Percentiles rank a stretch among this genome's conserved stretches.
Evolutionary conservation across 2,888 invertebrate species (phyloP).

Genomic region (Platerodrilus igneus): DNA sequence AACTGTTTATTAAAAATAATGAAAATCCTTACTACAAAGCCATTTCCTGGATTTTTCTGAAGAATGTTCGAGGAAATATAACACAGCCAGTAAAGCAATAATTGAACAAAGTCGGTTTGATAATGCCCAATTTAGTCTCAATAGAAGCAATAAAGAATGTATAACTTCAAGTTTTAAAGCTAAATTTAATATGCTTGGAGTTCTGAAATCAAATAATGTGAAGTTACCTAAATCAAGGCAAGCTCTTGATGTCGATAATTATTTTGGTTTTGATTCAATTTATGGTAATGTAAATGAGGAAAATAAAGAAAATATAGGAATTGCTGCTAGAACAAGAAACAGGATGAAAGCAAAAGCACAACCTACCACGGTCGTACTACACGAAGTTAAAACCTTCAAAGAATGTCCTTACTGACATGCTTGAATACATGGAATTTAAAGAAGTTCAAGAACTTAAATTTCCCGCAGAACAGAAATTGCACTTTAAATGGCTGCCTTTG

Average conservation of each 20-base stretch:
- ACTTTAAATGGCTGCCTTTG: conserved; percentile 15
- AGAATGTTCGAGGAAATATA: too few relatives aligned
- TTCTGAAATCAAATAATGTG: too few relatives aligned
- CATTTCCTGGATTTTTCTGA: conserved; percentile 25
- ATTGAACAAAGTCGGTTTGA: too few relatives aligned
- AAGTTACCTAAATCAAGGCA: too few relatives aligned
- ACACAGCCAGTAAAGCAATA: too few relatives aligned
- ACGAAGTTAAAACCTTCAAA: conserved; percentile 12
- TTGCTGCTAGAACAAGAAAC: conserved; percentile 3
- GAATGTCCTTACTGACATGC: not conserved
- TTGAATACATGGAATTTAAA: conserved; percentile 2
- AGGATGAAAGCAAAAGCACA: not conserved
- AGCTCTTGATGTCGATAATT: conserved; percentile 9
- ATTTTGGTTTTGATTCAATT: conserved; percentile 20
- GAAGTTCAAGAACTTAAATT: not conserved
- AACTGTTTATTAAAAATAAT: too few relatives aligned
- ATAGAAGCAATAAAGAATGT: too few relatives aligned
- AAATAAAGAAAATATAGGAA: conserved; percentile 13
- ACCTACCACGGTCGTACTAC: conserved; percentile 14
- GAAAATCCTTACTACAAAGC: conserved; percentile 18
- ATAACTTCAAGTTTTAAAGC: too few relatives aligned
- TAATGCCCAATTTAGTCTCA: too few relatives aligned
- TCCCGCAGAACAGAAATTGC: conserved; percentile 4
- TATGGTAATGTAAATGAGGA: not conserved
- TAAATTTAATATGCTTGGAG: too few relatives aligned